Base-by-base conservation (phyloP, 2,797 vertebrate species). In the Alca torda region DNA sequence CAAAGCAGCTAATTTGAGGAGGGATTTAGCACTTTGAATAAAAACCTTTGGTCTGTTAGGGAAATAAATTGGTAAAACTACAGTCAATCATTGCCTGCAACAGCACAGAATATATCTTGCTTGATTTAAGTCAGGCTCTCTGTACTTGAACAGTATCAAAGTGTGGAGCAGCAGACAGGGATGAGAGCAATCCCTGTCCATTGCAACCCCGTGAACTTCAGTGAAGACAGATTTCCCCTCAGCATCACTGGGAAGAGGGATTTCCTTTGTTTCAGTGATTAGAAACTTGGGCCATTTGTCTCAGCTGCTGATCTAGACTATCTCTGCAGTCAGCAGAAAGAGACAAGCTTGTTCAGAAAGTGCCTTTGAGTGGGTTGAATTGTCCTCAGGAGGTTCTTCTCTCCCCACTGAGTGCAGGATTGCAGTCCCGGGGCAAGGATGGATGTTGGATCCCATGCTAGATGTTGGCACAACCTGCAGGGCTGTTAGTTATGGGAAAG, bases 1-100 rank as follows among this genome's bases (percentile, higher is more conserved):
- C 24, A 74, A 96, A 95, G 60, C 41, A 93, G 81, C 35, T 88
- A 79, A 92, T 94, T 95, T 95, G 68, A 80, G 48, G 41, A 87
- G 26, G 65, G 46, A 75, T 92, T 96, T 95, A 89, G 37, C 26
- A 60, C 26, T 76, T 77, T 68, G 37, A 75, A 77, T 91, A 81
- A 84, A 94, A 96, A 30, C 5, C 15, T 57, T 69, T 78, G 25
- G 46, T 89, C 41, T 81, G 30, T 37, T 50, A 84, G 16, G 28
- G 50, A 80, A 86, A 65, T 14, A 56, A 69, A 65, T 24, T 33
- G 8, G 12, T 89, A 60, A 82, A 90, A 67, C 39, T 6, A 3
- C n/a, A 63, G n/a, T 56, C 14, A 69, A 0, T 86, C 54, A 51
- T 64, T 93, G 33, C 54, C 59, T n/a, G 20, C 50, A 51, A 50